These are phyloP conservation scores for Arbacia lixula DNA, from an alignment of 53 echinoderm and acorn worm genomes.

Conservation along the genomic window DNA sequence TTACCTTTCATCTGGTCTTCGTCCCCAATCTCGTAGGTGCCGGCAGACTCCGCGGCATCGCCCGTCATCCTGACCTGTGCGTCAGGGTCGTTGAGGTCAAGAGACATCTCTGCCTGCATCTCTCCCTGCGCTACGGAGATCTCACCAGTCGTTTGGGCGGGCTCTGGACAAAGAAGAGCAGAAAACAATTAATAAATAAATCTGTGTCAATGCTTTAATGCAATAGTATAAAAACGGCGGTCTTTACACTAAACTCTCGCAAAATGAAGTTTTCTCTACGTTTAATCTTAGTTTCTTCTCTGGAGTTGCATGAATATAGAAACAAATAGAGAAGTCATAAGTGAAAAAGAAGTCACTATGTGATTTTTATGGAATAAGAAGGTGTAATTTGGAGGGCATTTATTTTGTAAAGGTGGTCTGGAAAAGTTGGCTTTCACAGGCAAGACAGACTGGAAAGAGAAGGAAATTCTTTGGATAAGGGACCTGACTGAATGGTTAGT, in stretches of 20 bases:
- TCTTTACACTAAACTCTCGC: constrained; percentile 23
- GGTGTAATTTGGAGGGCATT: too few relatives aligned
- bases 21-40: neutral
- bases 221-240: too few relatives aligned
- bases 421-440: too few relatives aligned
- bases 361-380: too few relatives aligned
- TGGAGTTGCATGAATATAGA: constrained; percentile 15
- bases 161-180: neutral
- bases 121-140: constrained; percentile 32
- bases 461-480: too few relatives aligned
- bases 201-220: too few relatives aligned
- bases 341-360: too few relatives aligned
- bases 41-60: constrained; percentile 14
- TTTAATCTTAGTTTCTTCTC: constrained; percentile 32
- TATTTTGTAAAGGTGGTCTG: too few relatives aligned
- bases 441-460: too few relatives aligned
- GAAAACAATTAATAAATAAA: neutral
- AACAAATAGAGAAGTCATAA: too few relatives aligned
- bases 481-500: too few relatives aligned
- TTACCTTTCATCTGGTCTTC: too few relatives aligned
- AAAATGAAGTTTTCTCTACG: constrained; percentile 52
- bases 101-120: constrained; percentile 52
- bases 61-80: constrained; percentile 24
- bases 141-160: constrained; percentile 40
- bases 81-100: constrained; percentile 27